phyloP scores from a whole-genome alignment of 2,113 vertebrate species.

The Toxotes chatareus region DNA sequence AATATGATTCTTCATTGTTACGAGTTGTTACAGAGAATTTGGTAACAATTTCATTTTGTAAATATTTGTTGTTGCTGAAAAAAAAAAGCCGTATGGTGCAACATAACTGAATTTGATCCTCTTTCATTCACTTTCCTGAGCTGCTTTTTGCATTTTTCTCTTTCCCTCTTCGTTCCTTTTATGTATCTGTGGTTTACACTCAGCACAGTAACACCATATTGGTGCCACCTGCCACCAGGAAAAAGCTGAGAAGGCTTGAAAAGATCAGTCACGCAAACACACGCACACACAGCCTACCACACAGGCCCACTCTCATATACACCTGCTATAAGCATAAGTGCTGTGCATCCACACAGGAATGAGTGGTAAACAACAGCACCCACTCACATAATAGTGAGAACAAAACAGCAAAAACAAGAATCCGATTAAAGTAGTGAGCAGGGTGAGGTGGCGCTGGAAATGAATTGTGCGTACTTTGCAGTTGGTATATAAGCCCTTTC shows the following conservation, averaged over 20 bases:
- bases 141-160: neutral
- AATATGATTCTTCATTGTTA: neutral
- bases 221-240: conserved; percentile 55
- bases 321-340: conserved; percentile 21
- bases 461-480: conserved; percentile 71
- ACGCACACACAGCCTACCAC: conserved; percentile 15
- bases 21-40: neutral
- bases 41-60: neutral
- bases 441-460: conserved; percentile 57
- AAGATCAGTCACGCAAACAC: conserved; percentile 55
- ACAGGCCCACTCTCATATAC: conserved; percentile 8
- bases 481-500: conserved; percentile 80
- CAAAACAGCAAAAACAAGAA: conserved; percentile 63
- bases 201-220: conserved; percentile 30
- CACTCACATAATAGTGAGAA: conserved; percentile 43
- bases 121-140: neutral
- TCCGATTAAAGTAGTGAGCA: conserved; percentile 62
- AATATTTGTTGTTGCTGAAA: neutral
- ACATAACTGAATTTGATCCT: neutral
- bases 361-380: conserved; percentile 54
- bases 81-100: neutral
- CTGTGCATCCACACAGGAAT: conserved; percentile 37
- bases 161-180: neutral
- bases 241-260: conserved; percentile 51
- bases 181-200: conserved; percentile 9